A percentile compares a stretch with the other conserved stretches of the same genome.
phyloP scores from a whole-genome alignment of 2,888 invertebrate genomes.

The Physocephala rufipes region DNA sequence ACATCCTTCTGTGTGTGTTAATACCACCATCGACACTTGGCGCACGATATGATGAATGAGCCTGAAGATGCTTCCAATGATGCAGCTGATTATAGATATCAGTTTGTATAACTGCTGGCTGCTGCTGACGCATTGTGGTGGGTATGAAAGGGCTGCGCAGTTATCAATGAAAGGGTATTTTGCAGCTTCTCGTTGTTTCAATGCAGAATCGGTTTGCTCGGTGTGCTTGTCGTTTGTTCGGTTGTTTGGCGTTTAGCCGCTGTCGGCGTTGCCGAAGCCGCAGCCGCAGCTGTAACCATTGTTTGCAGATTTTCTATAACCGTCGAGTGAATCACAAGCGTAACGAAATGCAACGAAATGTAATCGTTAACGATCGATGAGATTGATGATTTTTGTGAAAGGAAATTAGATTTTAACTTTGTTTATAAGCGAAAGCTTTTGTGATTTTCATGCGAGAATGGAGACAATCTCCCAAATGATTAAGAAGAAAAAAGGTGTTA shows the following conservation, averaged over 20 bases:
- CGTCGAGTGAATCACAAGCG: constrained; percentile 21
- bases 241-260: not conserved
- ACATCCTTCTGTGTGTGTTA: not conserved
- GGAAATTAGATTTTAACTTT: not conserved
- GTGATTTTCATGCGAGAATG: not conserved
- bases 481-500: too few species aligned
- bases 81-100: not conserved
- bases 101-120: not conserved
- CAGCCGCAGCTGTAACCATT: not conserved
- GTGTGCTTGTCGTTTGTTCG: constrained; percentile 8
- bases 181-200: not conserved
- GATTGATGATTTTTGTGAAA: constrained; percentile 27
- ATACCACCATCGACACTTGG: constrained; percentile 10
- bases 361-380: constrained; percentile 14
- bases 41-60: constrained; percentile 30
- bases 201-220: not conserved
- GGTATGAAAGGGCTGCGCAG: constrained; percentile 13
- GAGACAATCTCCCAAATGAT: too few species aligned
- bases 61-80: constrained; percentile 4
- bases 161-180: not conserved
- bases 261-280: constrained; percentile 6
- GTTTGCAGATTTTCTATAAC: not conserved
- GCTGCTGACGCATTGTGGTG: not conserved
- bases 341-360: constrained; percentile 30
- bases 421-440: not conserved